Conservation (phyloP, 2,797 vertebrate species). For the Furcifer pardalis region DNA sequence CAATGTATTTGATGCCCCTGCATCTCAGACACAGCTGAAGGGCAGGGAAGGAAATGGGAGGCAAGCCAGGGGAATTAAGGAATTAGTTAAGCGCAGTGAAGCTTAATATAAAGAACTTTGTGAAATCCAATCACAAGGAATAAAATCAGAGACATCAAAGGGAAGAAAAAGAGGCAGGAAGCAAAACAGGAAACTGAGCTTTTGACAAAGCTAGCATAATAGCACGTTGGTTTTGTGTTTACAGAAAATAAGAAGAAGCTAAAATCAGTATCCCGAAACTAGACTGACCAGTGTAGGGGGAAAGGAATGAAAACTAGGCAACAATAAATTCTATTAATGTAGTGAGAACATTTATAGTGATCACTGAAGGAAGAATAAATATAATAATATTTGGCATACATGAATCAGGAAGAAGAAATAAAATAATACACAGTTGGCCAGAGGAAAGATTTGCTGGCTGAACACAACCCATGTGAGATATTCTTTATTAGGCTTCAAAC, state of each 20-base stretch:
- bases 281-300: background rate
- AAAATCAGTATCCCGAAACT: background rate
- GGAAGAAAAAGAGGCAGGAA: background rate
- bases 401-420: background rate
- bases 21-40: accelerated
- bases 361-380: background rate
- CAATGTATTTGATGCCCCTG: slow-evolving; percentile 4
- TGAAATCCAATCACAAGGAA: slow-evolving; percentile 13
- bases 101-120: background rate
- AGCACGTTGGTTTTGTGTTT: background rate
- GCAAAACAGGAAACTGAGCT: slow-evolving; percentile 24
- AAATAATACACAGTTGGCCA: too few species aligned
- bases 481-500: too few species aligned
- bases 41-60: slow-evolving; percentile 31
- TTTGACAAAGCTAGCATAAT: background rate
- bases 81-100: background rate
- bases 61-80: slow-evolving; percentile 8
- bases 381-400: background rate
- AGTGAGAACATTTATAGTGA: slow-evolving; percentile 15
- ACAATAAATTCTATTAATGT: background rate
- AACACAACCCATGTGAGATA: background rate
- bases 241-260: slow-evolving; percentile 16
- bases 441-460: too few species aligned
- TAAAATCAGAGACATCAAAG: slow-evolving; percentile 19
- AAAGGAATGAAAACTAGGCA: background rate